Evolutionary conservation across 2,113 vertebrate genomes (phyloP).

Genomic region (Bambusicola thoracicus): DNA sequence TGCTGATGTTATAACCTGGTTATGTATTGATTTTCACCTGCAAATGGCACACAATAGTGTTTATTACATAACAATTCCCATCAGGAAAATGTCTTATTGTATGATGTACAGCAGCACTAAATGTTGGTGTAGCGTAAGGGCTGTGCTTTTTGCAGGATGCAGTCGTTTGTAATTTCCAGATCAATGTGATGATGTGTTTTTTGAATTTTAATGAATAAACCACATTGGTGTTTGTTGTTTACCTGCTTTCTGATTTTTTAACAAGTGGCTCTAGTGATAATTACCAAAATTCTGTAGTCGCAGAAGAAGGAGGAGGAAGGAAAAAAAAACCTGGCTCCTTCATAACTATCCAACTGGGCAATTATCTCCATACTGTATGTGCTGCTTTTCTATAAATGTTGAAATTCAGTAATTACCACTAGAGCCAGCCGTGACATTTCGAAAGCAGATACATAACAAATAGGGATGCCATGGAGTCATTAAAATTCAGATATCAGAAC

Average conservation of each 20-base stretch:
- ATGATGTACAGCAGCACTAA: neutral
- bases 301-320: neutral
- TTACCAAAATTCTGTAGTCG: constrained; percentile 68
- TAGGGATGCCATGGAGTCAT: constrained; percentile 73
- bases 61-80: constrained; percentile 28
- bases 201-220: constrained; percentile 71
- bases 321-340: constrained; percentile 45
- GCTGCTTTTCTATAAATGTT: constrained; percentile 73
- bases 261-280: constrained; percentile 71
- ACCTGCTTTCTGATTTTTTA: constrained; percentile 77
- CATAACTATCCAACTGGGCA: constrained; percentile 73
- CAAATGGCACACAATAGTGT: neutral
- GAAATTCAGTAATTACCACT: constrained; percentile 77
- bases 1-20: neutral
- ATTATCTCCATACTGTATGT: constrained; percentile 75
- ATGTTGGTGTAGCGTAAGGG: neutral
- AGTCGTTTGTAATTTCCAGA: constrained; percentile 54
- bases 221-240: constrained; percentile 69
- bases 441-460: constrained; percentile 75
- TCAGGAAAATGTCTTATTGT: neutral
- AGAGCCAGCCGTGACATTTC: constrained; percentile 74
- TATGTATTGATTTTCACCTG: neutral
- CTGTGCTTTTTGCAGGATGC: neutral
- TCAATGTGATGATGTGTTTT: constrained; percentile 60
- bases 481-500: constrained; percentile 75